phyloP scores from a whole-genome alignment of 2,888 invertebrate species.

The Epirrhoe tristata region DNA sequence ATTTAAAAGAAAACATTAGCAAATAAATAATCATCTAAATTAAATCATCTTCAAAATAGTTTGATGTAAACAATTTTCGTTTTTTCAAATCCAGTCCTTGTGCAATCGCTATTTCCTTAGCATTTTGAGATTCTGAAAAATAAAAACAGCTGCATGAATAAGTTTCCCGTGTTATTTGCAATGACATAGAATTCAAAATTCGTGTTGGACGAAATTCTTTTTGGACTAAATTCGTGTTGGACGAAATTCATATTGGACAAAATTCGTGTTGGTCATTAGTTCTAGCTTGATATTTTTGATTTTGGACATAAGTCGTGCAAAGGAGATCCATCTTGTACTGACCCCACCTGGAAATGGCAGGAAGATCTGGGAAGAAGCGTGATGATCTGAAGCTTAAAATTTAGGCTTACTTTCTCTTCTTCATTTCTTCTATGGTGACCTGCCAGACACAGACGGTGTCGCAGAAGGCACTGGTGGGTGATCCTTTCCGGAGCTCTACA shows the following conservation, averaged over 20 bases:
- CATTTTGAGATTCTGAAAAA: not conserved
- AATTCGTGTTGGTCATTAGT: too few relatives aligned
- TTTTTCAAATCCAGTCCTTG: not conserved
- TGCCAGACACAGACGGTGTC: conserved; percentile 50
- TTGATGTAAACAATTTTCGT: not conserved
- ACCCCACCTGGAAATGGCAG: too few relatives aligned
- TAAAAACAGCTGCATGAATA: not conserved
- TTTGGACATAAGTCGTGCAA: too few relatives aligned
- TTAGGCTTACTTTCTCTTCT: conserved; percentile 28
- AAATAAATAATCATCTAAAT: not conserved
- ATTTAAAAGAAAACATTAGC: not conserved
- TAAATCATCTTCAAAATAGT: not conserved
- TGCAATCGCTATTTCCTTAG: not conserved
- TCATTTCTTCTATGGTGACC: conserved; percentile 36
- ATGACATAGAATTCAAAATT: not conserved
- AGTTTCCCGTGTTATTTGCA: not conserved
- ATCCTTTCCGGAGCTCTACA: conserved; percentile 47
- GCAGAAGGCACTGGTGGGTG: conserved; percentile 48
- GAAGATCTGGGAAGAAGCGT: too few relatives aligned
- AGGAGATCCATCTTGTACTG: too few relatives aligned
- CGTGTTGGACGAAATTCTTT: too few relatives aligned
- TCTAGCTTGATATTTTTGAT: too few relatives aligned
- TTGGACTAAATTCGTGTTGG: too few relatives aligned
- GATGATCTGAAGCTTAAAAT: too few relatives aligned
- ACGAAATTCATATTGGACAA: too few relatives aligned